Percentiles rank a stretch among this genome's conserved stretches.
Evolutionary conservation across 1,140 invertebrate species (phyloP).

Genomic region (Aphis gossypii): DNA sequence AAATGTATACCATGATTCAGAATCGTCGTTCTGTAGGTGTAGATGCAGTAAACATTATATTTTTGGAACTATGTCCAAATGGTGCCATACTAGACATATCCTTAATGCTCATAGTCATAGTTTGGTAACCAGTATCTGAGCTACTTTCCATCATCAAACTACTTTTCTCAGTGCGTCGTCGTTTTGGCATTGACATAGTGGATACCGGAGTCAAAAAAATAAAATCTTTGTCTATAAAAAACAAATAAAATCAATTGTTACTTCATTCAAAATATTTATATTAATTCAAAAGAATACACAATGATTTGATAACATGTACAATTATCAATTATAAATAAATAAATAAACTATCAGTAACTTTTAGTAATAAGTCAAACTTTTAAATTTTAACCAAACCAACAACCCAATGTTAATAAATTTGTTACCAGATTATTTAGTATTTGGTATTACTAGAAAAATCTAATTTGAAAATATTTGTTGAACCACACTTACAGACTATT

Average conservation of each 20-base stretch:
- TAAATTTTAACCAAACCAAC: neutral
- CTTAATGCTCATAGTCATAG: constrained; percentile 47
- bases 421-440: neutral
- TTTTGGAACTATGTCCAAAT: constrained; percentile 41
- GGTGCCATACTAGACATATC: constrained; percentile 46
- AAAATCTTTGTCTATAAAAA: constrained; percentile 2
- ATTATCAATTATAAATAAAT: neutral
- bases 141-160: constrained; percentile 45
- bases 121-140: constrained; percentile 51
- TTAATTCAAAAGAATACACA: neutral
- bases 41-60: constrained; percentile 45
- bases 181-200: constrained; percentile 43
- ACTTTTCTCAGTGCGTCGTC: constrained; percentile 41
- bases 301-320: neutral
- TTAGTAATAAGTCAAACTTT: neutral
- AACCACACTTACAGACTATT: neutral
- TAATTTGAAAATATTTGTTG: neutral
- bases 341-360: too few relatives aligned
- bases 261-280: neutral
- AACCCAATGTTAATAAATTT: neutral
- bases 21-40: constrained; percentile 39
- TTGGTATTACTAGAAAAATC: neutral
- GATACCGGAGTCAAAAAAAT: constrained; percentile 42
- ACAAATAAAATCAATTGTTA: neutral
- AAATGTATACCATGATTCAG: constrained; percentile 8